Percentiles rank a stretch among this genome's conserved stretches.
phyloP scores from a whole-genome alignment of 2,888 invertebrate genomes.

The Thelaira solivaga region DNA sequence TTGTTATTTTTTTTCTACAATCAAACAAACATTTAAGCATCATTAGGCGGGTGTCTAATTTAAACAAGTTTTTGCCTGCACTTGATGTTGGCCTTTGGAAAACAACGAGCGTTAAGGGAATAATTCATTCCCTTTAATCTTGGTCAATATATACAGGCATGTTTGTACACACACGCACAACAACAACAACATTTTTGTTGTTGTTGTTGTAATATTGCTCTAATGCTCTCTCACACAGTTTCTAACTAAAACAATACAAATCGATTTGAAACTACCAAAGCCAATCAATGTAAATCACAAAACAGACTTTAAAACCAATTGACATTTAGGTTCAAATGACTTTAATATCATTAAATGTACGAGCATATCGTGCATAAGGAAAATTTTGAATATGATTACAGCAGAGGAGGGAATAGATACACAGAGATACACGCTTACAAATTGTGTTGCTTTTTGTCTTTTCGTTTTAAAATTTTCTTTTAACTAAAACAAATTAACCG shows the following conservation, averaged over 20 bases:
- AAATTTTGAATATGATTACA: constrained; percentile 3
- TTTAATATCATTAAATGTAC: constrained; percentile 54
- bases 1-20: too few relatives aligned
- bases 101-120: constrained; percentile 57
- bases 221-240: not conserved
- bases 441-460: not conserved
- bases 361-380: not conserved
- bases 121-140: constrained; percentile 48
- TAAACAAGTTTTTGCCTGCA: constrained; percentile 49
- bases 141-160: constrained; percentile 13
- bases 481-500: constrained; percentile 24
- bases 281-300: constrained; percentile 62
- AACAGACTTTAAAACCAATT: constrained; percentile 60
- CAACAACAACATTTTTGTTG: not conserved
- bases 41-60: constrained; percentile 59
- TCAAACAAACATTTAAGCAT: constrained; percentile 54
- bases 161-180: not conserved
- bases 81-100: constrained; percentile 36
- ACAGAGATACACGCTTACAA: not conserved
- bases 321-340: constrained; percentile 59
- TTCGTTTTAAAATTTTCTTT: constrained; percentile 15
- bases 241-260: constrained; percentile 27
- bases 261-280: constrained; percentile 47
- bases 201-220: not conserved
- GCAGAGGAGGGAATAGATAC: constrained; percentile 25